Evolutionary conservation across 2,888 invertebrate genomes (phyloP).

Genomic region (Acanthosepion pharaonis): DNA sequence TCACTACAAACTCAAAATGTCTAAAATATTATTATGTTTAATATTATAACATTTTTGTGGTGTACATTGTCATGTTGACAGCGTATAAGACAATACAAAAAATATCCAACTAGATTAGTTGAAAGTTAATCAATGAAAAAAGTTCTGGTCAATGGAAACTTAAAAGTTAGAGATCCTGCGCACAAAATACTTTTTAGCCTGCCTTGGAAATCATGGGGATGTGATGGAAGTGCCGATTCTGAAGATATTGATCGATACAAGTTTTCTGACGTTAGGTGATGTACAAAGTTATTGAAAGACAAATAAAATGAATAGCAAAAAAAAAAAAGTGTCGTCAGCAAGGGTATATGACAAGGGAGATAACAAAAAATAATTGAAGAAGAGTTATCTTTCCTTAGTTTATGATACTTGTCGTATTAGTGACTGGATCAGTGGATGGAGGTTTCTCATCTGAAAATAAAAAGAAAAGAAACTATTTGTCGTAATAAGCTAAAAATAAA

Average conservation of each 20-base stretch:
- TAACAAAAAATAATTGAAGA: background rate
- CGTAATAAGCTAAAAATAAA: background rate
- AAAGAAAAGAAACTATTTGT: background rate
- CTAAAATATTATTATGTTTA: background rate
- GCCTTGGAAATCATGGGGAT: background rate
- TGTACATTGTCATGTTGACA: background rate
- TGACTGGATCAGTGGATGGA: constrained; percentile 42
- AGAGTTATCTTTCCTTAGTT: background rate
- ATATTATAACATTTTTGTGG: background rate
- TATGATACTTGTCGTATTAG: constrained; percentile 36
- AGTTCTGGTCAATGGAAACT: background rate
- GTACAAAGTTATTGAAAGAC: background rate
- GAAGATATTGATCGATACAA: background rate
- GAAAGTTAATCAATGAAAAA: background rate
- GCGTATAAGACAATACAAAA: background rate
- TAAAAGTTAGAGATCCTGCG: background rate
- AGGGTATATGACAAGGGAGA: background rate
- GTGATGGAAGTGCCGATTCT: background rate
- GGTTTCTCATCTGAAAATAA: constrained; percentile 43
- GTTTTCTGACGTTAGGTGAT: background rate
- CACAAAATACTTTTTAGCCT: background rate
- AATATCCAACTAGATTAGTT: background rate
- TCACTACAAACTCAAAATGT: background rate
- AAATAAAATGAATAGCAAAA: background rate
- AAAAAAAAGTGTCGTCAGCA: background rate